Conservation (phyloP, 2,797 vertebrate genomes). For the Sarcoramphus papa region DNA sequence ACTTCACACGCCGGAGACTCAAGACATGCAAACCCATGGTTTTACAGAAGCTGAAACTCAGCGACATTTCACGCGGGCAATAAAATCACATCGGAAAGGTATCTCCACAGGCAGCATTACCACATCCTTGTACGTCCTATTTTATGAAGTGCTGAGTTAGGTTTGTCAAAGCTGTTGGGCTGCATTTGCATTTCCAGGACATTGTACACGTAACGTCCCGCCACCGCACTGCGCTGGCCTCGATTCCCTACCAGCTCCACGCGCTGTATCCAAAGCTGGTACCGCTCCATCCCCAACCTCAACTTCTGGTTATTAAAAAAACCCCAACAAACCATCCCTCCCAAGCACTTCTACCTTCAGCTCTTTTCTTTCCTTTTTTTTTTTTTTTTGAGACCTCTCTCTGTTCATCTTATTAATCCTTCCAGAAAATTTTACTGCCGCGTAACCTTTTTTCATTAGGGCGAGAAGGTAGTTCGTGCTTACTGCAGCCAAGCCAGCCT, state of each 20-base stretch:
- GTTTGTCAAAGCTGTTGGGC: not conserved
- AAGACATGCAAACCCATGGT: accelerated
- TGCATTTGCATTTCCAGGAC: not conserved
- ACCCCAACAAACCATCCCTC: not conserved
- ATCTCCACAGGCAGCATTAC: not conserved
- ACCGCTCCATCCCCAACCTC: not conserved
- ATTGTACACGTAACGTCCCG: accelerated
- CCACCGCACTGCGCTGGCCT: not conserved
- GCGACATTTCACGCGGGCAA: not conserved
- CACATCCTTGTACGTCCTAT: not conserved
- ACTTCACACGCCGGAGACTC: accelerated
- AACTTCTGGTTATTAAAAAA: not conserved
- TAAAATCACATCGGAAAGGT: accelerated
- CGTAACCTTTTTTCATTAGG: not conserved
- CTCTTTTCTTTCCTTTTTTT: not conserved
- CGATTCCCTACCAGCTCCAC: accelerated
- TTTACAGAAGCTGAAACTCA: not conserved
- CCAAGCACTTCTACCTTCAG: not conserved
- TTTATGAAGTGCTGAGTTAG: not conserved
- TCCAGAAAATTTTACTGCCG: not conserved
- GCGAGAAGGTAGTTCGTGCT: not conserved
- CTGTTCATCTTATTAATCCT: not conserved
- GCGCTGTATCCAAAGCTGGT: accelerated
- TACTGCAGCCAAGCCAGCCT: not conserved
- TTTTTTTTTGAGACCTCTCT: not conserved